Conservation (phyloP, 2,888 invertebrate genomes). For the Epirrita christyi region DNA sequence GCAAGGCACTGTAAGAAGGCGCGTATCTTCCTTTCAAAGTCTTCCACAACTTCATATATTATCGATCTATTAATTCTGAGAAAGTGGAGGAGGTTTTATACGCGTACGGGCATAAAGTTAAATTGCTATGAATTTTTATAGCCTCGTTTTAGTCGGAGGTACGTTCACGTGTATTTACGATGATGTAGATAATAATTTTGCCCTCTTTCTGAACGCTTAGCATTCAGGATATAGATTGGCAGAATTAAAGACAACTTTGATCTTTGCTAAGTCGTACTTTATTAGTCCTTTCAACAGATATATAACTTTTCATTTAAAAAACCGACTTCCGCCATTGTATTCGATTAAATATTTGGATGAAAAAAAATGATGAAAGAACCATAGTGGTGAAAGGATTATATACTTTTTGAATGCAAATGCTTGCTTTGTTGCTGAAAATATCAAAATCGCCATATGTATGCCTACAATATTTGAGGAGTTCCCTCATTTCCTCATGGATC, state of each 20-base stretch:
- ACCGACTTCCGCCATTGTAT: too few relatives aligned
- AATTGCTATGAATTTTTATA: constrained; percentile 34
- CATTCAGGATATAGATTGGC: neutral
- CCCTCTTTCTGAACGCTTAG: neutral
- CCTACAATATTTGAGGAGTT: too few relatives aligned
- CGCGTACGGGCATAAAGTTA: constrained; percentile 22
- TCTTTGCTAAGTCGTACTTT: too few relatives aligned
- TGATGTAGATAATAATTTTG: constrained; percentile 25
- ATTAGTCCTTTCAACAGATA: too few relatives aligned
- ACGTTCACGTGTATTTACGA: constrained; percentile 28
- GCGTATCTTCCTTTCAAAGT: constrained; percentile 4
- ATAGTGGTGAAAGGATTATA: too few relatives aligned
- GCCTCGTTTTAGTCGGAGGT: constrained; percentile 18
- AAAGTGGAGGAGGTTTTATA: constrained; percentile 23
- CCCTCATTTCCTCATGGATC: too few relatives aligned
- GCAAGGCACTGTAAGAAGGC: neutral
- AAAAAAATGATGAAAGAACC: too few relatives aligned
- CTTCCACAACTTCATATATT: constrained; percentile 9
- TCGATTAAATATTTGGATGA: too few relatives aligned
- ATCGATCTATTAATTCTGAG: constrained; percentile 24
- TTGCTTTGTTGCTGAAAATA: too few relatives aligned
- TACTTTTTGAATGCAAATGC: too few relatives aligned
- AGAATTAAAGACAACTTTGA: neutral
- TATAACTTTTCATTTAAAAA: too few relatives aligned
- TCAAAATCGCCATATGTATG: too few relatives aligned